Conservation (phyloP, 2,797 vertebrate genomes). For the Catamblyrhynchus diadema region DNA sequence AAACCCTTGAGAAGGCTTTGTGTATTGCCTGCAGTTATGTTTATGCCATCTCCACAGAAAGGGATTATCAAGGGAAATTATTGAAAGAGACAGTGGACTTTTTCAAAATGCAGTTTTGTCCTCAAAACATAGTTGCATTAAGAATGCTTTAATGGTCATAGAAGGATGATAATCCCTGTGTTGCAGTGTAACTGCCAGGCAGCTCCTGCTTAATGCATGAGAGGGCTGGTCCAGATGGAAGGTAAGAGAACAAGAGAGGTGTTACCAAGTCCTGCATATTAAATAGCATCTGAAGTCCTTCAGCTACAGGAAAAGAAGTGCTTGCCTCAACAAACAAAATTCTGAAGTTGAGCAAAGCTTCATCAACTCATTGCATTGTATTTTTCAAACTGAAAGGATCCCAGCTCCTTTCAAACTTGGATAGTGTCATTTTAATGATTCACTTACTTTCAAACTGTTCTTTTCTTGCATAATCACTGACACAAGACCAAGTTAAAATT, state of each 20-base stretch:
- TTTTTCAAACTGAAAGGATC: not conserved
- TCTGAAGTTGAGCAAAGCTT: not conserved
- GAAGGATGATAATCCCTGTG: not conserved
- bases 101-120: not conserved
- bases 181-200: not conserved
- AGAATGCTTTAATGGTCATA: not conserved
- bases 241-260: not conserved
- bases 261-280: not conserved
- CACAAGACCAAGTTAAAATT: not conserved
- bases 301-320: not conserved
- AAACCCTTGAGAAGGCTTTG: not conserved
- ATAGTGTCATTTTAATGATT: not conserved
- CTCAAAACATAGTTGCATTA: not conserved
- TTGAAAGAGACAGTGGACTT: not conserved
- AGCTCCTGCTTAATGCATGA: not conserved
- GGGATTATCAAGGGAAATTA: not conserved
- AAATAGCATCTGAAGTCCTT: not conserved
- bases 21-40: rapidly evolving
- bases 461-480: not conserved
- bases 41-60: not conserved
- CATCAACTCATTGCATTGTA: not conserved
- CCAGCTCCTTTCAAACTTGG: not conserved
- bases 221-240: not conserved
- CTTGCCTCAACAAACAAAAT: not conserved
- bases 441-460: not conserved